Conservation (phyloP, 1,140 invertebrate genomes). For the Dolichoris vasculosae region DNA sequence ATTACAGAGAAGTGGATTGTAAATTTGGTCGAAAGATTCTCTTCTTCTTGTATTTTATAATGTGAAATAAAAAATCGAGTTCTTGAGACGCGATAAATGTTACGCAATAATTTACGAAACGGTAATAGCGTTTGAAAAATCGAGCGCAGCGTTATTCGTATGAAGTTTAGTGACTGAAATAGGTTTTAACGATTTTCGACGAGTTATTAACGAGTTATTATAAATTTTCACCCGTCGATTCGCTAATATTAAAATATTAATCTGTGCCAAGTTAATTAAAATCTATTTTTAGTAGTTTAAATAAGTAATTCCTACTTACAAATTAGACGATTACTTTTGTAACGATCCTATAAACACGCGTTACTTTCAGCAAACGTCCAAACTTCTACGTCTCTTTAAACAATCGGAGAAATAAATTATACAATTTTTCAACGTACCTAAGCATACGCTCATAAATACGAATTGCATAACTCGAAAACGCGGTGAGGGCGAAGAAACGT, state of each 20-base stretch:
- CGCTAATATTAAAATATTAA: background rate
- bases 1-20: background rate
- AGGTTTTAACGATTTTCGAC: background rate
- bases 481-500: background rate
- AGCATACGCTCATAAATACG: conserved; percentile 4
- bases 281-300: background rate
- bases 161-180: background rate
- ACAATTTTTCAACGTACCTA: background rate
- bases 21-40: background rate
- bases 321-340: background rate
- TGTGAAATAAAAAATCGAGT: background rate
- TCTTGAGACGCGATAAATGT: background rate
- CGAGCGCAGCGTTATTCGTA: background rate
- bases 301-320: background rate
- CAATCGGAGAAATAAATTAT: conserved; percentile 15
- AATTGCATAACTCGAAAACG: background rate
- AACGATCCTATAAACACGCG: background rate
- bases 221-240: background rate
- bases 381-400: background rate
- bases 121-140: too few species aligned
- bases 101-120: too few species aligned
- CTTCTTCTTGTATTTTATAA: background rate
- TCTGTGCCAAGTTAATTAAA: background rate
- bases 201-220: background rate
- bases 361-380: background rate